phyloP scores from a whole-genome alignment of 2,888 invertebrate genomes.

The Ochropleura leucogaster region DNA sequence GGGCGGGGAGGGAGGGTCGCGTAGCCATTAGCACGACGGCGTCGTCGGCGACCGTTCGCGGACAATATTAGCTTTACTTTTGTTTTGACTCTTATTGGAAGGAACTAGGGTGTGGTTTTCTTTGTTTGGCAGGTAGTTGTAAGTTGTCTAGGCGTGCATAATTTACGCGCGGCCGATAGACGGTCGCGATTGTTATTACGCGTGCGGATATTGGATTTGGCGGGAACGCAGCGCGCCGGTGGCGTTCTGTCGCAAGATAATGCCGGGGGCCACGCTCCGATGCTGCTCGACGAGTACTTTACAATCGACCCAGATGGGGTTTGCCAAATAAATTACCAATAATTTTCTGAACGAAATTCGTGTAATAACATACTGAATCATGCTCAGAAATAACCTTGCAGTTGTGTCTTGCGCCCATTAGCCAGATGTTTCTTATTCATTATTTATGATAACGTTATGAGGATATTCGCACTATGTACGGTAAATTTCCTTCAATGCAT shows the following conservation, averaged over 20 bases:
- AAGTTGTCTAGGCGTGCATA: conserved; percentile 82
- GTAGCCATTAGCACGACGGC: conserved; percentile 86
- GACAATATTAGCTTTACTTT: conserved; percentile 61
- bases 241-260: conserved; percentile 82
- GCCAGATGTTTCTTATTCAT: conserved; percentile 48
- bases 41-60: conserved; percentile 82
- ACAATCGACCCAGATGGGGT: conserved; percentile 65
- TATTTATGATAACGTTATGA: conserved; percentile 29
- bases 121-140: conserved; percentile 38
- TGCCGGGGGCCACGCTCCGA: conserved; percentile 65
- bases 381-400: conserved; percentile 42
- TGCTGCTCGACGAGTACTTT: conserved; percentile 57
- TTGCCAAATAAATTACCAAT: conserved; percentile 63
- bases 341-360: conserved; percentile 57
- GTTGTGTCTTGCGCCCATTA: conserved; percentile 43
- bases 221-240: conserved; percentile 75
- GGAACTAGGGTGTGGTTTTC: conserved; percentile 66
- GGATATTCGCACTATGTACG: conserved; percentile 23
- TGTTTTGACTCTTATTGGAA: conserved; percentile 56
- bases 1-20: conserved; percentile 76
- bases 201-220: conserved; percentile 89
- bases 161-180: conserved; percentile 90
- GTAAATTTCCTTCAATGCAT: conserved; percentile 9
- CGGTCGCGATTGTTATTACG: conserved; percentile 89
- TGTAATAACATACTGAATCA: conserved; percentile 57